These are phyloP conservation scores for Papilio gigon DNA, from an alignment of 2,888 invertebrate genomes.

Conservation along the genomic window DNA sequence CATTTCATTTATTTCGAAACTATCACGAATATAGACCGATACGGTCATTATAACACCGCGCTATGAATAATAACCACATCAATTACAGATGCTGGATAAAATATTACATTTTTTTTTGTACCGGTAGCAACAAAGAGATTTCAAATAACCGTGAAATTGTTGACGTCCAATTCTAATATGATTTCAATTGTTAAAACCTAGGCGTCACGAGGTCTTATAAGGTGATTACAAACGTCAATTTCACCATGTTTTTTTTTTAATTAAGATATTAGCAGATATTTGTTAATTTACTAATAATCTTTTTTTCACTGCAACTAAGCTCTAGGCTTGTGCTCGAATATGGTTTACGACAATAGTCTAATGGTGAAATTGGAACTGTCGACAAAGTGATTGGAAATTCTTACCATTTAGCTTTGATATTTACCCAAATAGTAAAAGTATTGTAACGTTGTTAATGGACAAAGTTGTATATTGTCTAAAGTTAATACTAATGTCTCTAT, in stretches of 20 bases:
- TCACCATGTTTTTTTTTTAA: no score
- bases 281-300: no score
- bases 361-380: no score
- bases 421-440: not conserved
- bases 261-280: no score
- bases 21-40: constrained; percentile 7
- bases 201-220: not conserved
- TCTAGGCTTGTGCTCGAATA: no score
- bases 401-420: no score
- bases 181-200: not conserved
- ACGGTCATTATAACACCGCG: not conserved
- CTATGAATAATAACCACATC: constrained; percentile 14
- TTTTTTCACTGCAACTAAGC: no score
- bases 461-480: constrained; percentile 25
- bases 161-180: not conserved
- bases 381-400: no score
- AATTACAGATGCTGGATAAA: not conserved
- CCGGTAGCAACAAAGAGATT: not conserved
- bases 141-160: not conserved
- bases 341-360: no score
- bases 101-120: not conserved
- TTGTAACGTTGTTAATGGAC: constrained; percentile 20
- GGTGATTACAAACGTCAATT: not conserved
- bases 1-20: constrained; percentile 34
- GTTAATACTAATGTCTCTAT: constrained; percentile 42